Evolutionary conservation across 2,797 vertebrate species (phyloP).

Genomic region (Betta splendens): DNA sequence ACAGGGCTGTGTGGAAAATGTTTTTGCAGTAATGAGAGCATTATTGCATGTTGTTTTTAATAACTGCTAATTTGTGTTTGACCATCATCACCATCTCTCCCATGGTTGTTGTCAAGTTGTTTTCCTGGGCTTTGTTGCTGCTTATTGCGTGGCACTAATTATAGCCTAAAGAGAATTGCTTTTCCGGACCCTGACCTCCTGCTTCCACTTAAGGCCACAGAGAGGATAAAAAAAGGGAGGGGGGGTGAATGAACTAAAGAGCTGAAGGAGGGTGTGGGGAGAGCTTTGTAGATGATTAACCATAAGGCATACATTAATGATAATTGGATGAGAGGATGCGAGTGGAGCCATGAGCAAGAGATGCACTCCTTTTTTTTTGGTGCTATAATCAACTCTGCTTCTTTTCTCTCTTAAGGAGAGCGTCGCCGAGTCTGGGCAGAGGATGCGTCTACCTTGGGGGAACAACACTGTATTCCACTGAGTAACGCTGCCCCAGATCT

Average conservation of each 20-base stretch:
- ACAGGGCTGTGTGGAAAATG: slow-evolving; percentile 17
- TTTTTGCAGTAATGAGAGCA: slow-evolving; percentile 41
- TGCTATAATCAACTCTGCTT: slow-evolving; percentile 37
- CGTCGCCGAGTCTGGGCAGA: slow-evolving; percentile 40
- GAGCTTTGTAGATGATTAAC: slow-evolving; percentile 79
- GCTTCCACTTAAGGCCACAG: slow-evolving; percentile 55
- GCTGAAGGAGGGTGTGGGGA: slow-evolving; percentile 54
- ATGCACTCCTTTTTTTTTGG: slow-evolving; percentile 37
- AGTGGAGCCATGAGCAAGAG: slow-evolving; percentile 67
- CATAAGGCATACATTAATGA: slow-evolving; percentile 81
- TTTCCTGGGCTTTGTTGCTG: slow-evolving; percentile 73
- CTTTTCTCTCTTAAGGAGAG: slow-evolving; percentile 44
- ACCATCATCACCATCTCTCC: slow-evolving; percentile 61
- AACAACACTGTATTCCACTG: slow-evolving; percentile 37
- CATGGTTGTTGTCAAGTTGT: slow-evolving; percentile 67
- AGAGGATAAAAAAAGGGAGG: slow-evolving; percentile 33
- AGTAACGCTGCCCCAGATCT: slow-evolving; percentile 63
- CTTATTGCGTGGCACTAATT: slow-evolving; percentile 82
- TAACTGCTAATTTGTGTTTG: slow-evolving; percentile 64
- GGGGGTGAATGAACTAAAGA: slow-evolving; percentile 42
- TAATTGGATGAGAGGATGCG: slow-evolving; percentile 76
- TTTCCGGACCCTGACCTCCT: slow-evolving; percentile 81
- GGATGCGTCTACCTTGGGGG: slow-evolving; percentile 49
- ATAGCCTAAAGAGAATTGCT: slow-evolving; percentile 78
- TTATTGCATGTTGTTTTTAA: slow-evolving; percentile 64